Evolutionary conservation across 2,888 invertebrate genomes (phyloP), one percentile per base, ranked within the genome.

Genomic region (Boloria euphrosyne): DNA sequence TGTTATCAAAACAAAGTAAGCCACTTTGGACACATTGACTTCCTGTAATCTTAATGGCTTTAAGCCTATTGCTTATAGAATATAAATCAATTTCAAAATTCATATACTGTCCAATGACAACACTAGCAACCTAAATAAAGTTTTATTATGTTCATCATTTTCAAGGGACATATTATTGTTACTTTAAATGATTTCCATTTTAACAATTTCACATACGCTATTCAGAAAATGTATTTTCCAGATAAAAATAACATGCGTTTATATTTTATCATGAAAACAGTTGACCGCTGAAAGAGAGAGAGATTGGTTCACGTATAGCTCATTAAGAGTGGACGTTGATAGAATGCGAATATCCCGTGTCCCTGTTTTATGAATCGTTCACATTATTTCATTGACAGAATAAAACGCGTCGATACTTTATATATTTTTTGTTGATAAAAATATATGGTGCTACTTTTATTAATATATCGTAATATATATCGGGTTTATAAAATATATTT

Each of bases 221-320:
- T 14, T 5, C 2, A 18, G 10, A 55, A 16, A 27, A 16, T 13
- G 16, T 38, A 53, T 46, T 57, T 18, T 27, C 16, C 22, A 49
- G 17, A 68, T 62, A 59, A 43, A 10, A 66, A 55, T 60, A 52
- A 60, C 47, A 51, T 57, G 52, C 43, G 63, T 63, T 49, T 38
- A 38, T 38, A 38, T 38, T 38, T 38, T 59, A 55, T 53, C 54
- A 47, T 54, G 54, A 63, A 68, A 68, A 67, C 64, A 60, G 53
- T 53, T 62, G 65, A 60, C 70, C 68, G 62, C 55, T 65, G 67
- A 50, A 58, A 65, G 62, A 70, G 66, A 66, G 67, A 54, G 65
- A 74, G 73, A 77, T 76, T 74, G 77, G 71, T 76, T 76, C 78
- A 77, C 78, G 76, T 75, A 74, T 71, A 74, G 71, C 70, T 75